Conservation (phyloP, 2,888 invertebrate genomes). For the Melangyna quadrimaculata region DNA sequence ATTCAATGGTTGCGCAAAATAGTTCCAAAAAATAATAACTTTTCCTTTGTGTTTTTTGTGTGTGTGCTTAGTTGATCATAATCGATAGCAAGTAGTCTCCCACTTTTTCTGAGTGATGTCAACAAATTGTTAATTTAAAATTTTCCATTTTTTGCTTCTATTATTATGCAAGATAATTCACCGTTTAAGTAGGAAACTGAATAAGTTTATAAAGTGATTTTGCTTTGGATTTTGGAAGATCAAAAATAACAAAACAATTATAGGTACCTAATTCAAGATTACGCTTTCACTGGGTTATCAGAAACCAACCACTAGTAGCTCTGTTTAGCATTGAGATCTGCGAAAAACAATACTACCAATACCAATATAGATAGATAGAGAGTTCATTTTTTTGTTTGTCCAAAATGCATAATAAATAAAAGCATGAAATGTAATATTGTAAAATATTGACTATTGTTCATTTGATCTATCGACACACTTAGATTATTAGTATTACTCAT, state of each 20-base stretch:
- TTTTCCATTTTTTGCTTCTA: not conserved
- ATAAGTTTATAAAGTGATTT: not conserved
- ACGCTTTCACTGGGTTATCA: slow-evolving; percentile 32
- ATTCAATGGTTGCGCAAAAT: not conserved
- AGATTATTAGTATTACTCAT: not conserved
- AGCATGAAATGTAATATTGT: slow-evolving; percentile 6
- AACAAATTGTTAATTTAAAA: slow-evolving; percentile 38
- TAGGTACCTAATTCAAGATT: slow-evolving; percentile 7
- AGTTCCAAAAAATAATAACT: not conserved
- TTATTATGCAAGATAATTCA: slow-evolving; percentile 27
- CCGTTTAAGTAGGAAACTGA: not conserved
- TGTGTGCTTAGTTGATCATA: slow-evolving; percentile 23
- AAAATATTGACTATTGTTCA: slow-evolving; percentile 34
- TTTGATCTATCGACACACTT: slow-evolving; percentile 38
- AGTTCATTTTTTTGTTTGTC: not conserved
- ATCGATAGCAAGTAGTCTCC: slow-evolving; percentile 4
- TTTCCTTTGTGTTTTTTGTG: slow-evolving; percentile 22
- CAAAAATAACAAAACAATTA: not conserved
- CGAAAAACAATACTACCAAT: not conserved
- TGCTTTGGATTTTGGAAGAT: not conserved
- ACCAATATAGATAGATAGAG: not conserved
- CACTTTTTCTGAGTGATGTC: slow-evolving; percentile 46
- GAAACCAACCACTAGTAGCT: not conserved
- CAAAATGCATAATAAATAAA: slow-evolving; percentile 20
- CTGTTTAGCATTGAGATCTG: slow-evolving; percentile 3